Evolutionary conservation across 1,140 invertebrate species (phyloP).

Genomic region (Acromyrmex echinatior): DNA sequence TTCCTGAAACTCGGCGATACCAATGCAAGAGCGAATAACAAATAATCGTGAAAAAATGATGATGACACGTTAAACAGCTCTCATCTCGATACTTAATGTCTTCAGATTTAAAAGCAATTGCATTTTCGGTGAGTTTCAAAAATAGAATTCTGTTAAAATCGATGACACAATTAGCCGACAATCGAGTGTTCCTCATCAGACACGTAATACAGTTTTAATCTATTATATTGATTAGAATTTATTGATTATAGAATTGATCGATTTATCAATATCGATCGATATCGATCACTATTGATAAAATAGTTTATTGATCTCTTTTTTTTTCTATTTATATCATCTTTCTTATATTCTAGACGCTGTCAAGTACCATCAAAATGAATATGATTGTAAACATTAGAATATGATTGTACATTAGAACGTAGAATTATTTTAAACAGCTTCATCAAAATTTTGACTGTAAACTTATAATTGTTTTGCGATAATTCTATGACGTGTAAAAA

Average conservation of each 20-base stretch:
- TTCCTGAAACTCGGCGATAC: constrained; percentile 22
- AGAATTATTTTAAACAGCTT: background rate
- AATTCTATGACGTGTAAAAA: background rate
- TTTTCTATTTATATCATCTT: constrained; percentile 1
- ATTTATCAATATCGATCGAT: background rate
- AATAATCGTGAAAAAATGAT: background rate
- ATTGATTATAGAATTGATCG: background rate
- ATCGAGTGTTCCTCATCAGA: constrained; percentile 53
- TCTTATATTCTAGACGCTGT: background rate
- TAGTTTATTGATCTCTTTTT: background rate
- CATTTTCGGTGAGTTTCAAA: constrained; percentile 47
- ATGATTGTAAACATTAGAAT: background rate
- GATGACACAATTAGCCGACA: constrained; percentile 42
- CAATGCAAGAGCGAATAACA: background rate
- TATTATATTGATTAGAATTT: background rate
- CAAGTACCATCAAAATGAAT: background rate
- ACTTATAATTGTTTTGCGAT: background rate
- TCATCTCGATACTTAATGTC: background rate
- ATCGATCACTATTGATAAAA: background rate
- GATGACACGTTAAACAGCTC: background rate
- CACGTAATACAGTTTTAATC: background rate
- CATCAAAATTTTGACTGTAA: background rate
- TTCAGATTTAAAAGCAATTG: constrained; percentile 17
- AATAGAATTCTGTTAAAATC: constrained; percentile 48
- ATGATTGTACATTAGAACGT: background rate